These are phyloP conservation scores for Steinernema scapterisci DNA, from an alignment of 2,888 invertebrate species.

Conservation along the genomic window DNA sequence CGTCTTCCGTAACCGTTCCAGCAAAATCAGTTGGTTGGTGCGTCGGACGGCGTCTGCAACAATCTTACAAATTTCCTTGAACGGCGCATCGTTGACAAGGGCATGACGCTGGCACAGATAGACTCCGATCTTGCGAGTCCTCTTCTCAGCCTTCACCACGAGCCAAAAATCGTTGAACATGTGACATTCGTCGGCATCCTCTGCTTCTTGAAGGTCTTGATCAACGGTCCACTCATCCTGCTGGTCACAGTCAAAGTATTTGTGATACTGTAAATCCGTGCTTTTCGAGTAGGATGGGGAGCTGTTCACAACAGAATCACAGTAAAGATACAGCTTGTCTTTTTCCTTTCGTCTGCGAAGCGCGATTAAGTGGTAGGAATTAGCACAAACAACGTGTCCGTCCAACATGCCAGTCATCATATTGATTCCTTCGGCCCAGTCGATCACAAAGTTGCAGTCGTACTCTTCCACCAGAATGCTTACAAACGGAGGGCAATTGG, in stretches of 20 bases:
- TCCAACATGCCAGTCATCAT: not conserved
- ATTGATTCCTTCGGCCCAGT: conserved; percentile 12
- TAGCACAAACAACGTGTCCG: conserved; percentile 15
- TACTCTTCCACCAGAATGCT: not conserved
- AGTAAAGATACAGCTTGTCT: not conserved
- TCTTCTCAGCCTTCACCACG: conserved; percentile 49
- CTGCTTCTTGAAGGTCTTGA: not conserved
- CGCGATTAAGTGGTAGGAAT: not conserved
- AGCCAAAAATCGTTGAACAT: conserved; percentile 59
- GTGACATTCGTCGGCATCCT: not conserved
- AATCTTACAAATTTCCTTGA: not conserved
- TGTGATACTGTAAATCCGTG: not conserved
- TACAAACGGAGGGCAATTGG: conserved; percentile 2
- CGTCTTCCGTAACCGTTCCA: conserved; percentile 50
- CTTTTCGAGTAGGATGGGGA: not conserved
- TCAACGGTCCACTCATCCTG: conserved; percentile 27
- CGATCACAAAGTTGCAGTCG: conserved; percentile 12
- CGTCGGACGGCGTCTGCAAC: conserved; percentile 38
- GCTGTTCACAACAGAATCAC: not conserved
- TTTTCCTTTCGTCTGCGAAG: not conserved
- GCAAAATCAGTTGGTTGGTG: conserved; percentile 51
- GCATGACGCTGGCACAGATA: conserved; percentile 48
- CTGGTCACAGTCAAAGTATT: not conserved
- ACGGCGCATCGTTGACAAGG: conserved; percentile 36
- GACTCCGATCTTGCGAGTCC: conserved; percentile 32